These are phyloP conservation scores for Metacarcinus magister DNA, from an alignment of 2,888 invertebrate genomes.

Conservation along the genomic window DNA sequence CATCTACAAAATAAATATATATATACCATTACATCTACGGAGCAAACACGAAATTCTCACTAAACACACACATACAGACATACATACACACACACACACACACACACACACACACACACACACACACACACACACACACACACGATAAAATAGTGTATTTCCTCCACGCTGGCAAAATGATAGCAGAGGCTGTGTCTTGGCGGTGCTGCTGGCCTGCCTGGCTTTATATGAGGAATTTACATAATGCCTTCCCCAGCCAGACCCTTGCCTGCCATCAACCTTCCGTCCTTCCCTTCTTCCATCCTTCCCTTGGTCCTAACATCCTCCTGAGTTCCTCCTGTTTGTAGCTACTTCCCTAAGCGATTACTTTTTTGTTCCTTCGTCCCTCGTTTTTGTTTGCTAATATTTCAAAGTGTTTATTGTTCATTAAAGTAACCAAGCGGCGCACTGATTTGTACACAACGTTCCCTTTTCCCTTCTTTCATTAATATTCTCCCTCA, in stretches of 20 bases:
- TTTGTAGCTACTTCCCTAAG: conserved; percentile 12
- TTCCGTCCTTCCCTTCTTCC: background rate
- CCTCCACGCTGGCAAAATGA: background rate
- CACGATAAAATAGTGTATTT: background rate
- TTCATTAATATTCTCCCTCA: conserved; percentile 30
- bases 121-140: conserved; percentile 48
- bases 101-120: conserved; percentile 41
- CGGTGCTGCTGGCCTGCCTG: conserved; percentile 6
- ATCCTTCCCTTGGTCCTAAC: background rate
- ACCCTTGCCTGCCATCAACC: conserved; percentile 27
- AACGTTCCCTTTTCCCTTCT: background rate
- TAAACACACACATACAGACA: no score
- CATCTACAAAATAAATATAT: no score
- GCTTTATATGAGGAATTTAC: conserved; percentile 36
- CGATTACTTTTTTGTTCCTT: background rate
- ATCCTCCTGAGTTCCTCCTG: background rate
- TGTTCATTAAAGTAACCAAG: conserved; percentile 41
- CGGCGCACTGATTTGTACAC: conserved; percentile 28
- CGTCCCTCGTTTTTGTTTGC: background rate
- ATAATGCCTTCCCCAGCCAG: conserved; percentile 30
- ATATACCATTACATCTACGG: no score
- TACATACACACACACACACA: background rate
- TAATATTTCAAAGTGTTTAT: conserved; percentile 36
- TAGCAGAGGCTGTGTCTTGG: background rate
- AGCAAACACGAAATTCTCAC: no score